Base-by-base conservation (phyloP, 2,113 vertebrate species). In the Oryzias melastigma region DNA sequence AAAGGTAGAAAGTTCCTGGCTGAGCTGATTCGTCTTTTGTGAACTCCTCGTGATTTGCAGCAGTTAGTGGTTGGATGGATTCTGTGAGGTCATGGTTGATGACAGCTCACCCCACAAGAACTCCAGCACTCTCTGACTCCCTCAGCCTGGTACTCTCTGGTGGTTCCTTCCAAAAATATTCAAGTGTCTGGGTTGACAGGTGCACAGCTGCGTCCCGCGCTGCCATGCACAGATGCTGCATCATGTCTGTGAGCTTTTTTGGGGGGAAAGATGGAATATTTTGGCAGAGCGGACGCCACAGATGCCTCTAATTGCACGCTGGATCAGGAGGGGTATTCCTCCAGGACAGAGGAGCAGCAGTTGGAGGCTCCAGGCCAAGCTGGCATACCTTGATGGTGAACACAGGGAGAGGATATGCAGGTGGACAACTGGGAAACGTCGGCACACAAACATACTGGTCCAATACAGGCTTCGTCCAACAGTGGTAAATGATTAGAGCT, bases 261-360 rank as follows among this genome's bases (percentile, higher is more conserved):
- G 43, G 58, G 57, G 55, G 53, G 47, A 22, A 22, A 22, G 59
- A 73, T 18, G 0, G 55, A 52, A 47, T 56, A 83, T 77, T 82
- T 81, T 88, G 85, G 84, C 88, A 57, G 47, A 77, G 76, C 62
- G 52, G 62, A 24, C 35, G 5, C 60, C 68, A 56, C 85, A 89
- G 84, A 88, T 90, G 88, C 83, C 75, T 78, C 77, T 49, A 56
- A 85, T 86, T 87, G 77, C 82, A 82, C 8, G 68, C 58, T 62
- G 81, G 75, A 89, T 90, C 74, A 85, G 75, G 57, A 70, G 77
- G 74, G 79, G 85, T 83, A 89, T 89, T 91, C 80, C 70, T 87
- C 40, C 8, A 67, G 69, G 48, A 72, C 16, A 58, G 67, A 73
- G 58, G 54, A 72, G 59, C 74, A 66, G 42, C 71, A 58, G 57